Base-by-base conservation (phyloP, 1,140 invertebrate genomes). In the Rhagoletis zephyria region DNA sequence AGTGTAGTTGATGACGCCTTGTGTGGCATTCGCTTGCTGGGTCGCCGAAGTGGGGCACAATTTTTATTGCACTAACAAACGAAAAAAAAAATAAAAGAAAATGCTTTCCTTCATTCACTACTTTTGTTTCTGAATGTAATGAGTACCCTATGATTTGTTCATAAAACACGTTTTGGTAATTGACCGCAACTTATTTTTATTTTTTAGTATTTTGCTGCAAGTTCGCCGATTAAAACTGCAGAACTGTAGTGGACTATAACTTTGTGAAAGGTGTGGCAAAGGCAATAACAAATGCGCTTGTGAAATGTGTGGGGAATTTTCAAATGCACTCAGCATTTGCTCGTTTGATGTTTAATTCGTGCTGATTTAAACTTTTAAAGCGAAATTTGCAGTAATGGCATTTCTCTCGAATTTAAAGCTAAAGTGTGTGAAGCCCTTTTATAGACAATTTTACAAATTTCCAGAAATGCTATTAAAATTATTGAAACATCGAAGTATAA, bases 251-350 rank as follows among this genome's bases (percentile, higher is more conserved):
- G 4, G 1, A 7, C 5, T 56, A 10, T 56, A 10, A 42, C 12
- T 48, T 42, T 14, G 67, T 74, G 67, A 74, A 74, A 74, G 67
- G 67, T 74, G 67, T 74, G 67, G 67, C 67, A 48, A 74, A 12
- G 1, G 42, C 42, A 74, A 48, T 45, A 40, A 4, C 16, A 40
- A 4, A 56, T 74, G 12, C 42, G 67, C 42, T 16, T 74, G 67
- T 42, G 4, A 74, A 74, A 45, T 74, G 42, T 74, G 67, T 2
- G 67, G 30, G 67, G n/a, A 74, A 74, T 74, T 74, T 45, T 48
- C 67, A 74, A 74, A 74, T 74, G 40, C 67, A 74, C 45, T 74
- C 40, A 48, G 45, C 45, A n/a, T 42, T 74, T 30, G 30, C 30
- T 30, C 30, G 30, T 30, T 16, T 45, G 45, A 74, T 45, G 40